Evolutionary conservation across 1,140 invertebrate genomes (phyloP).

Genomic region (Rhynchophorus ferrugineus): DNA sequence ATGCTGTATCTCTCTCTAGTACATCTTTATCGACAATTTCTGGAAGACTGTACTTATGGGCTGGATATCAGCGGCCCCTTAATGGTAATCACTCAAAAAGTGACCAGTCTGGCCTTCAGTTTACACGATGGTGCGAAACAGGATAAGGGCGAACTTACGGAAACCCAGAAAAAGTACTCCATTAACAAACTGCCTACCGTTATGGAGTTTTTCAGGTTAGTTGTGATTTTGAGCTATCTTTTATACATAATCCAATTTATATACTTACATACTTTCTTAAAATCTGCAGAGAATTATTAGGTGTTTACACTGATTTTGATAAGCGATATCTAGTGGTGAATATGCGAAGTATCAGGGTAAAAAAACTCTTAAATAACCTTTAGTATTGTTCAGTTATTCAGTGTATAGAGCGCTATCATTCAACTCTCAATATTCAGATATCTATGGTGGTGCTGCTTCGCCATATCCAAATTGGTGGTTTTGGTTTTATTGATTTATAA

Average conservation of each 20-base stretch:
- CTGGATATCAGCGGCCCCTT: constrained; percentile 86
- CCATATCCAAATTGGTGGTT: too few species aligned
- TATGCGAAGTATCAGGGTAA: too few species aligned
- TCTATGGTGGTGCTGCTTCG: too few species aligned
- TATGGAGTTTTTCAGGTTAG: constrained; percentile 69
- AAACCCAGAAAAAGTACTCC: constrained; percentile 61
- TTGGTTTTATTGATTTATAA: too few species aligned
- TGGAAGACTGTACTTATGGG: constrained; percentile 81
- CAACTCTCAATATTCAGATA: too few species aligned
- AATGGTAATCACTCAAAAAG: constrained; percentile 96
- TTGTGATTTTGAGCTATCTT: background rate
- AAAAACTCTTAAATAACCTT: too few species aligned
- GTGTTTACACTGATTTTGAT: too few species aligned
- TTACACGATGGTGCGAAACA: constrained; percentile 76
- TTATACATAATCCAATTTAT: background rate
- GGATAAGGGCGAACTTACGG: constrained; percentile 57
- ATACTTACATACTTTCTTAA: background rate
- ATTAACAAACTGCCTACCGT: constrained; percentile 63
- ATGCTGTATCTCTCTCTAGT: constrained; percentile 77
- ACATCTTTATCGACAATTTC: constrained; percentile 80
- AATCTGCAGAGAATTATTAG: background rate
- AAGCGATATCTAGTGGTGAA: too few species aligned
- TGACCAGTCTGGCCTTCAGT: constrained; percentile 85
- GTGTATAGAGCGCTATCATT: too few species aligned
- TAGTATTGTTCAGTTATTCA: too few species aligned